Base-by-base conservation (phyloP, 1,140 invertebrate species). In the Cotesia typhae region DNA sequence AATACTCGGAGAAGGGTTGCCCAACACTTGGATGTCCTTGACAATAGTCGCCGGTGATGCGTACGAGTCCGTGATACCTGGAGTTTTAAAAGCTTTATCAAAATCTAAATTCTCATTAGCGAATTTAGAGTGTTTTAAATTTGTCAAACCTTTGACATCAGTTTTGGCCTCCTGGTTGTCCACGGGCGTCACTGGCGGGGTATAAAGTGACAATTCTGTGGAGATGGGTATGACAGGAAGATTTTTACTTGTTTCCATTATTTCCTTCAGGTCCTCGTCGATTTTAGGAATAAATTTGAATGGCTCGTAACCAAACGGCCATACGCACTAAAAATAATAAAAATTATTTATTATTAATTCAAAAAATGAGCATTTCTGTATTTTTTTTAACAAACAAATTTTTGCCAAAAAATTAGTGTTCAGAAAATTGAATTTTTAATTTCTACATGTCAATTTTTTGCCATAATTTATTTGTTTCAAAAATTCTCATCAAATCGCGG, bases 181-280 rank as follows among this genome's bases (percentile, higher is more conserved):
- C 10, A 68, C 72, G 17, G 80, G 78, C 14, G 80, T 79, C 41
- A 78, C 76, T 3, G 80, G 79, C 10, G 80, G 80, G 28, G 79
- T 81, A 51, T 81, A 79, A 2, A 78, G 28, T 36, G 74, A 67
- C 5, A 81, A 67, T 36, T 80, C 76, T 65, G 71, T 52, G 12
- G 41, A 71, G 47, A 69, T 64, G 61, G 47, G 9, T 64, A 70
- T 51, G 35, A 60, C 35, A 38, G 69, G n/a, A 55, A 67, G 14
- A 57, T 47, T 67, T 63, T 7, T 37, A 61, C 53, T 17, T 20
- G 5, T 64, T 55, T 74, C n/a, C 69, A 57, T 1, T 68, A 51
- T 41, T 74, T 47, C 74, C 74, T 75, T n/a, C 38, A 1, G 70
- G 70, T 74, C 67, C 74, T 36, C 75, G n/a, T 78, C 35, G 14